These are phyloP conservation scores for Embidobia sp. DNA, from an alignment of 2,888 invertebrate genomes.

Conservation along the genomic window DNA sequence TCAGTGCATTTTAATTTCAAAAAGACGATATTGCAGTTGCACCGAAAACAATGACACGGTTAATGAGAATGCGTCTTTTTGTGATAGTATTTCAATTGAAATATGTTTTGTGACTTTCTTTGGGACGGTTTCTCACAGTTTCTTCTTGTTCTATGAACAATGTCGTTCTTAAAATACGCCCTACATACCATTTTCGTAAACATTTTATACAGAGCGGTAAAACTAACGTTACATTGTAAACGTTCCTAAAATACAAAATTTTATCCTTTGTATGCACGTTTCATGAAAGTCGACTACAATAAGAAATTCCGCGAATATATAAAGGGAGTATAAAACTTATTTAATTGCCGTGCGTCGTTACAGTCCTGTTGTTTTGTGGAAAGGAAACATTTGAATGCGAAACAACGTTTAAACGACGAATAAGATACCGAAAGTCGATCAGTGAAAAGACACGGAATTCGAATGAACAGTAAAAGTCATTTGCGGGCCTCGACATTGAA, in stretches of 20 bases:
- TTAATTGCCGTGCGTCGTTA: slow-evolving; percentile 36
- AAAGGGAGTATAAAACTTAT: slow-evolving; percentile 29
- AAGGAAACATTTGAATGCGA: slow-evolving; percentile 16
- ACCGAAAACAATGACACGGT: slow-evolving; percentile 1
- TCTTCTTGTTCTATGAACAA: slow-evolving; percentile 24
- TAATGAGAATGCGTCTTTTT: neutral
- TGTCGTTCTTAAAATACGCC: slow-evolving; percentile 25
- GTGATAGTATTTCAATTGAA: slow-evolving; percentile 6
- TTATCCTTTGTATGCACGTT: slow-evolving; percentile 15
- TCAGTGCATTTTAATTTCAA: neutral
- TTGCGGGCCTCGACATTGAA: neutral
- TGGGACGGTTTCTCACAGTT: neutral
- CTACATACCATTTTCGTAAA: slow-evolving; percentile 1
- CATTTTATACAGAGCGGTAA: slow-evolving; percentile 30
- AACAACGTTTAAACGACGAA: neutral
- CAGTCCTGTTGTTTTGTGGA: slow-evolving; percentile 16
- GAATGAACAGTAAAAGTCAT: neutral
- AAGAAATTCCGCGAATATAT: slow-evolving; percentile 35
- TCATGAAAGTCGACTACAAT: slow-evolving; percentile 22
- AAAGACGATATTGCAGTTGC: too few species aligned
- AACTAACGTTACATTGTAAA: slow-evolving; percentile 30
- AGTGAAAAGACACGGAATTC: neutral
- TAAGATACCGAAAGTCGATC: neutral
- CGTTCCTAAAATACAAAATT: slow-evolving; percentile 47
- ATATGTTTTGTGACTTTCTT: neutral